These are phyloP conservation scores for Hydrolagus colliei DNA, from an alignment of 2,797 vertebrate genomes.

Conservation along the genomic window DNA sequence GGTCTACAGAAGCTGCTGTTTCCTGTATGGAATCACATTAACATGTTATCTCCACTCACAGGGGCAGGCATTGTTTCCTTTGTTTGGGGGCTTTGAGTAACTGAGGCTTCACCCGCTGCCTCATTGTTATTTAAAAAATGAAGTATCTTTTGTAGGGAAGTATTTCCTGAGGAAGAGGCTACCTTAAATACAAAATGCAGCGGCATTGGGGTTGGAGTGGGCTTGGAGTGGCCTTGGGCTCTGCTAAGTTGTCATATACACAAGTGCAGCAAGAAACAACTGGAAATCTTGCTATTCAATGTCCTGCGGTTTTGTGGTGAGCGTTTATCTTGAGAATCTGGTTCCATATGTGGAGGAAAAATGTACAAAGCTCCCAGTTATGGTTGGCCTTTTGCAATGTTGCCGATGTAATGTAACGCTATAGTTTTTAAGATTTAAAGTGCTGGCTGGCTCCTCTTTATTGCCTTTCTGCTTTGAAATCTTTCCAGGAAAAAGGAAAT, in stretches of 20 bases:
- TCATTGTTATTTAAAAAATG: slow-evolving; percentile 47
- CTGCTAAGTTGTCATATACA: not conserved
- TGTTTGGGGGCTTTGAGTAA: slow-evolving; percentile 37
- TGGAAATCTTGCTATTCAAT: no score
- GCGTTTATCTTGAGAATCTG: no score
- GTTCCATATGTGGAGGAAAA: no score
- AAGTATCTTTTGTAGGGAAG: slow-evolving; percentile 55
- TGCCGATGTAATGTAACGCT: no score
- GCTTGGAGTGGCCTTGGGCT: slow-evolving; percentile 22
- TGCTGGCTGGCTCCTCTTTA: not conserved
- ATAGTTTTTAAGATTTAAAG: no score
- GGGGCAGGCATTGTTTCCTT: slow-evolving; percentile 44
- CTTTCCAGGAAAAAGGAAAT: slow-evolving; percentile 43
- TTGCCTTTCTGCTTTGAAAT: slow-evolving; percentile 34
- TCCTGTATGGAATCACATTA: slow-evolving; percentile 40
- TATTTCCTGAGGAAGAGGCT: slow-evolving; percentile 51
- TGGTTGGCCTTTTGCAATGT: no score
- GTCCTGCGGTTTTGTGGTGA: no score
- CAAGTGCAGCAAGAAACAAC: no score
- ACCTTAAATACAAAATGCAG: slow-evolving; percentile 53
- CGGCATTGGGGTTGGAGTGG: slow-evolving; percentile 39
- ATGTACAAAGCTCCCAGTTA: no score
- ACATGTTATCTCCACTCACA: slow-evolving; percentile 46
- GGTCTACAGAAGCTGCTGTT: slow-evolving; percentile 35
- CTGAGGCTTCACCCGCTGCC: slow-evolving; percentile 38